Percentiles rank a stretch among this genome's conserved stretches.
phyloP scores from a whole-genome alignment of 2,888 invertebrate species.

The Amiota minor region DNA sequence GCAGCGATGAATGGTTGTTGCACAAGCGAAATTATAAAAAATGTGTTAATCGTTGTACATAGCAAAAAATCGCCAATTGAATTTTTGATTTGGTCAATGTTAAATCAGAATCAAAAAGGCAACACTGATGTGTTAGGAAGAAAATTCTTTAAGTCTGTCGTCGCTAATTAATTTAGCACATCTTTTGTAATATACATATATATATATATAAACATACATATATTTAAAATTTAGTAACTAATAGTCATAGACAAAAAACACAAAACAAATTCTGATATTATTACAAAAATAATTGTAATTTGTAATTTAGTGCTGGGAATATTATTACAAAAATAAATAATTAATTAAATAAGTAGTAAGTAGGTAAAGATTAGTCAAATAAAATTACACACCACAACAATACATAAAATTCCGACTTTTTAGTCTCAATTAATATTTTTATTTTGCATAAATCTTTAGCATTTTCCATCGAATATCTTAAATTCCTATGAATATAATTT shows the following conservation, averaged over 20 bases:
- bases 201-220: neutral
- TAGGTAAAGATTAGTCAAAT: too few relatives aligned
- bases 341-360: neutral
- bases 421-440: conserved; percentile 19
- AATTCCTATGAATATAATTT: neutral
- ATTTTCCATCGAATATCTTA: neutral
- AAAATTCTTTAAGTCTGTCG: neutral
- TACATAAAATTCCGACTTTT: too few relatives aligned
- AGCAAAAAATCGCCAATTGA: conserved; percentile 35
- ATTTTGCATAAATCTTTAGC: conserved; percentile 28
- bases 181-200: conserved; percentile 11
- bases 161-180: conserved; percentile 3
- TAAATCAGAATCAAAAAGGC: neutral
- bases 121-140: neutral
- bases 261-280: too few relatives aligned
- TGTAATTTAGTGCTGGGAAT: too few relatives aligned
- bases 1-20: conserved; percentile 86
- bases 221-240: neutral
- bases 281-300: too few relatives aligned
- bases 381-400: too few relatives aligned
- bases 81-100: too few relatives aligned
- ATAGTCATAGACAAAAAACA: neutral
- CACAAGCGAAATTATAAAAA: conserved; percentile 31
- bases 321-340: too few relatives aligned
- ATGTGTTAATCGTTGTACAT: conserved; percentile 66